Evolutionary conservation across 2,888 invertebrate genomes (phyloP).

Genomic region (Amphipoea oculea): DNA sequence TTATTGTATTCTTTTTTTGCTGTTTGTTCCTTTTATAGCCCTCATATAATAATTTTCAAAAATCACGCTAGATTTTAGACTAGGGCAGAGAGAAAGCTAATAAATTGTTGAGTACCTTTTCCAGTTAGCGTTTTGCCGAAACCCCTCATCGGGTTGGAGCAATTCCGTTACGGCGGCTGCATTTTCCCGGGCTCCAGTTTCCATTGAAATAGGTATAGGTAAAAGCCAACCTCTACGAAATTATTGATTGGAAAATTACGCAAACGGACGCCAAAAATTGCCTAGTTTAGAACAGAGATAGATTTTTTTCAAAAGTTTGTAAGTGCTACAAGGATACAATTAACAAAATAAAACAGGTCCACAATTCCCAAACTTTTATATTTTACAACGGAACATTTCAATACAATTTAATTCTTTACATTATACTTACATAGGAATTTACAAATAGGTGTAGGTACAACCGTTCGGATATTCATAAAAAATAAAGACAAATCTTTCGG

Average conservation of each 20-base stretch:
- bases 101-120: not conserved
- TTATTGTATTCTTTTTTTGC: too few species aligned
- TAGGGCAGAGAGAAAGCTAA: not conserved
- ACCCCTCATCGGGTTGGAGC: constrained; percentile 12
- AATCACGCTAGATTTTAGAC: not conserved
- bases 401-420: constrained; percentile 74
- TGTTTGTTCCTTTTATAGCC: not conserved
- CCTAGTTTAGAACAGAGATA: too few species aligned
- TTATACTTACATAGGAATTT: constrained; percentile 65
- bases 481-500: constrained; percentile 34
- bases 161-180: constrained; percentile 11
- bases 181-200: constrained; percentile 16
- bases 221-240: not conserved
- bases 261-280: not conserved
- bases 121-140: constrained; percentile 4
- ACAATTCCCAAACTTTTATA: constrained; percentile 76
- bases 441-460: constrained; percentile 60
- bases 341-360: constrained; percentile 48
- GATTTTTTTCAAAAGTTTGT: not conserved
- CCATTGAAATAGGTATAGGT: constrained; percentile 14
- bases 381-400: constrained; percentile 82
- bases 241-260: constrained; percentile 14
- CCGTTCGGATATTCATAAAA: constrained; percentile 40
- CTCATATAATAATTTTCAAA: not conserved
- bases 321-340: not conserved